Conservation (phyloP, 2,113 vertebrate species). For the Dipodomys merriami region DNA sequence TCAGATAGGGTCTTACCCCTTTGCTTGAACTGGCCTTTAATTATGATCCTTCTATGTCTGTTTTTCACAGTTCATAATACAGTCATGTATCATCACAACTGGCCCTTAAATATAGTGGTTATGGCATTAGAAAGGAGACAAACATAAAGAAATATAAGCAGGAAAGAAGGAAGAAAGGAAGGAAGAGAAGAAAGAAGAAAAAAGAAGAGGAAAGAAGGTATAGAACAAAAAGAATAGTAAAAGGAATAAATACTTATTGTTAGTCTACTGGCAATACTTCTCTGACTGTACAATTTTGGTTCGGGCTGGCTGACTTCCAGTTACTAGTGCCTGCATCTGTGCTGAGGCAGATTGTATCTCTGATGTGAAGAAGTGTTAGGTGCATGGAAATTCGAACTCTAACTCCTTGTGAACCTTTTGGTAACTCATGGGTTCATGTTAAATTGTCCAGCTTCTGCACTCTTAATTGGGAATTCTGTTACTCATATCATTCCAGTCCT, state of each 20-base stretch:
- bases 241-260: background rate
- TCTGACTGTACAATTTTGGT: background rate
- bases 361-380: background rate
- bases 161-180: background rate
- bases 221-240: too few relatives aligned
- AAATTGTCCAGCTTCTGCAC: background rate
- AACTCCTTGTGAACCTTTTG: background rate
- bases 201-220: background rate
- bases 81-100: too few relatives aligned
- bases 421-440: background rate
- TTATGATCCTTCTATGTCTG: too few relatives aligned
- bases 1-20: too few relatives aligned
- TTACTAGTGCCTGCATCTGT: background rate
- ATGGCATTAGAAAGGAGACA: background rate
- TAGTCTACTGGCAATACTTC: background rate
- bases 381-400: background rate
- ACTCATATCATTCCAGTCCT: background rate
- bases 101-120: background rate
- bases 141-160: background rate
- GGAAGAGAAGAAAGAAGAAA: background rate
- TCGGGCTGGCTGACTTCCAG: background rate
- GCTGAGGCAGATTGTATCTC: background rate
- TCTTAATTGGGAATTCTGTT: background rate
- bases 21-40: too few relatives aligned
- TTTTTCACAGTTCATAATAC: too few relatives aligned